Evolutionary conservation across 1,140 invertebrate genomes (phyloP), one percentile per base, ranked within the genome.

Genomic region (Pseudachorutes palmiensis): DNA sequence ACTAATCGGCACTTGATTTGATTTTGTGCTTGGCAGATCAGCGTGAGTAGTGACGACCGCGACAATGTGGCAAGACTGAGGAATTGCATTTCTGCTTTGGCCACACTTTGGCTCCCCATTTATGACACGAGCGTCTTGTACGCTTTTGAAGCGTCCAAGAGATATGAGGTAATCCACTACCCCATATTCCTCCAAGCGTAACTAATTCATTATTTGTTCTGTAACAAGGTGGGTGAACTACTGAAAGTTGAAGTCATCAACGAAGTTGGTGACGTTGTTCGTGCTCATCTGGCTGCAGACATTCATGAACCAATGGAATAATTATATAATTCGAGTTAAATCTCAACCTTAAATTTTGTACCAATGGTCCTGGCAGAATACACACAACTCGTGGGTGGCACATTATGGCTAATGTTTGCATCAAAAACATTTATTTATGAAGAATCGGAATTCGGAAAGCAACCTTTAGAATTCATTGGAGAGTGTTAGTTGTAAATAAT

Each of bases 101-200:
- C 90, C 1, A 84, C 88, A 29, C 88, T 88, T 65, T 89, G 91
- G 74, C 88, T 98, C 76, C 86, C 92, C 79, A 78, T 99, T 2
- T 95, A 88, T 76, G 94, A 97, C 75, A 96, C 92, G 1, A 94
- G 89, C 74, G 90, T 98, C 26, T 83, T 88, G 59, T 92, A 90
- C 76, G 92, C 93, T 1, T 97, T 87, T 79, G 93, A 98, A 74
- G 89, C 90, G 73, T 95, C 93, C 22, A 76, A 85, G 1, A 90
- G 91, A 77, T 95, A 93, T 78, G 76, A 83, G 51, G 85, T 90
- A 57, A 80, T 76, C 36, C 19, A 45, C 36, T 12, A 12, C 19
- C 19, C 36, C 36, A 45, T 19, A 45, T 45, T 9, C 36, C 36
- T 12, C 36, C 48, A 67, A 33, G 1, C 29, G 59, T 32, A 26